Evolutionary conservation across 2,113 vertebrate species (phyloP), one percentile per base, ranked within the genome.

Genomic region (Pteronura brasiliensis): DNA sequence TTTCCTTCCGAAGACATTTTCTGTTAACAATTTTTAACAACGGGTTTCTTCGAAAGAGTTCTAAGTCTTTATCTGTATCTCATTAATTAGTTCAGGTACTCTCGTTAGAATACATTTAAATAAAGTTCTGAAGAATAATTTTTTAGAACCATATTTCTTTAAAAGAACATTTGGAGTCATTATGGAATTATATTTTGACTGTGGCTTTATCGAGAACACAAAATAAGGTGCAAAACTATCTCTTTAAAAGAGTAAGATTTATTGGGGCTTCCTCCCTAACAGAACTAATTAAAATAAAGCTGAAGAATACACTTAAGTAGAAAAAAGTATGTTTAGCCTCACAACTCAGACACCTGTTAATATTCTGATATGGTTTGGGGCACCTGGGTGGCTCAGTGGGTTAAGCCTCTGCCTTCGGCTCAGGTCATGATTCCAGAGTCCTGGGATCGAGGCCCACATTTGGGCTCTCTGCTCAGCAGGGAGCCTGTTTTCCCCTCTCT

Each of bases 1-100:
- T 84, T 95, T 97, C n/a, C 42, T 90, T 93, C n/a, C 7, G 55
- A 93, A 90, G 13, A 79, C 0, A n/a, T 95, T 82, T 80, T 74
- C 9, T 61, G n/a, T 67, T 94, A 92, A 49, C 6, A 61, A 72
- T 77, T 57, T 74, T 80, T 47, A 90, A 87, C 90, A 80, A 90
- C 47, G 9, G 89, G 55, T 59, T 63, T 29, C 39, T 65, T 87
- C 4, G 27, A 71, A 84, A 91, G 42, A 82, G 15, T 67, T 95
- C 18, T 61, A 92, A 90, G 14, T 81, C 11, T 92, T 88, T 57
- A 91, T 36, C 59, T 93, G 7, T 14, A 81, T 71, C 59, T 76
- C 29, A 93, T 31, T 36, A 80, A 92, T 90, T 79, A 94, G 52
- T 63, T 85, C 21, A 67, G 47, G 27, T 47, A 85, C 6, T 61